Evolutionary conservation across 92 coral and sea anemone genomes (phyloP).

Genomic region (Parazoanthus swiftii): DNA sequence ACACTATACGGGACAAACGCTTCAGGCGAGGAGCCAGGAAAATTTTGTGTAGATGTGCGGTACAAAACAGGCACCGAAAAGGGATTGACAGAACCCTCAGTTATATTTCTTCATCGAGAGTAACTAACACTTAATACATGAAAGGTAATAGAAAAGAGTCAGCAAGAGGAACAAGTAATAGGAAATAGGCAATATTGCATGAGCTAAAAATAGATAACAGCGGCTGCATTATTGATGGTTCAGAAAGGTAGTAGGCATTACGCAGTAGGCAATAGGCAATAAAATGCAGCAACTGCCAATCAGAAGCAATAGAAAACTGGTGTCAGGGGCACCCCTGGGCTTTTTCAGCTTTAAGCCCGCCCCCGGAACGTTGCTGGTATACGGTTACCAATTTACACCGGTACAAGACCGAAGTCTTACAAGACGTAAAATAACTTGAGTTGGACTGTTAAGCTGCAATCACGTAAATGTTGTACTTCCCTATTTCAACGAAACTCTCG

Average conservation of each 20-base stretch:
- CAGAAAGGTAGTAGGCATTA: too few relatives aligned
- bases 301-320: background rate
- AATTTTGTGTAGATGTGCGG: constrained; percentile 23
- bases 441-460: too few relatives aligned
- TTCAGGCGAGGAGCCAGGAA: constrained; percentile 54
- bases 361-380: too few relatives aligned
- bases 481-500: too few relatives aligned
- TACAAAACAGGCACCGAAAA: background rate
- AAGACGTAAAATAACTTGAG: too few relatives aligned
- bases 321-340: too few relatives aligned
- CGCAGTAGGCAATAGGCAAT: background rate
- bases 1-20: constrained; percentile 53
- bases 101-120: background rate
- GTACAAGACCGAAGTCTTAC: too few relatives aligned
- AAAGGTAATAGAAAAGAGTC: too few relatives aligned
- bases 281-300: background rate
- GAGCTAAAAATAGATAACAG: background rate
- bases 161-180: background rate
- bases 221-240: too few relatives aligned
- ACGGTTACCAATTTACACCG: too few relatives aligned
- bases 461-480: too few relatives aligned
- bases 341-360: too few relatives aligned
- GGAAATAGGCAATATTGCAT: background rate
- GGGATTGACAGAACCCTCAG: background rate
- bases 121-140: background rate